These are phyloP conservation scores for Sturnus vulgaris DNA, from an alignment of 2,113 vertebrate species.

Conservation along the genomic window DNA sequence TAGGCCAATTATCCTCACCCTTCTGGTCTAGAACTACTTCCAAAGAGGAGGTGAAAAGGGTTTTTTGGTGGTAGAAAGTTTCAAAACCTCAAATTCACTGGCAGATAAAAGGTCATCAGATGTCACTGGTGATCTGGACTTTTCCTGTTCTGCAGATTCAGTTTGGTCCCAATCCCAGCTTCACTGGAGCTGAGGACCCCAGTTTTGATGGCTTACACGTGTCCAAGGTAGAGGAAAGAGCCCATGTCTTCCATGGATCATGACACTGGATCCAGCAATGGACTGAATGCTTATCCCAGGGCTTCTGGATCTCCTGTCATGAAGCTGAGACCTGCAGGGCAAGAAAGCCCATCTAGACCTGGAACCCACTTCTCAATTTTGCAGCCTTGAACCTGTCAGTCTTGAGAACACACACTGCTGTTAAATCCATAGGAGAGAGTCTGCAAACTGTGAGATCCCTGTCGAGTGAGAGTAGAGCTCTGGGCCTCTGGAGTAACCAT, in stretches of 20 bases:
- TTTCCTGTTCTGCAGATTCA: background rate
- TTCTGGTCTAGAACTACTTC: background rate
- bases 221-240: background rate
- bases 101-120: background rate
- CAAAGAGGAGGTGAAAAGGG: background rate
- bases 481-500: background rate
- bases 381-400: background rate
- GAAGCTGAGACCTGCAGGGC: background rate
- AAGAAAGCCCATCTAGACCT: background rate
- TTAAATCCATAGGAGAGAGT: background rate
- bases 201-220: background rate
- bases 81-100: background rate
- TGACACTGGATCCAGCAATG: background rate
- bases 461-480: background rate
- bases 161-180: background rate
- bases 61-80: background rate
- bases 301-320: background rate
- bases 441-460: background rate
- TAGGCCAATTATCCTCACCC: background rate
- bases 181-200: background rate
- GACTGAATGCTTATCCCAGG: background rate
- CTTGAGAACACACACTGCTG: background rate
- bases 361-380: background rate
- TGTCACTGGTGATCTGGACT: background rate
- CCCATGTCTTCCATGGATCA: rapidly evolving